phyloP scores from a whole-genome alignment of 1,140 invertebrate species.

The Paracyclopina nana region DNA sequence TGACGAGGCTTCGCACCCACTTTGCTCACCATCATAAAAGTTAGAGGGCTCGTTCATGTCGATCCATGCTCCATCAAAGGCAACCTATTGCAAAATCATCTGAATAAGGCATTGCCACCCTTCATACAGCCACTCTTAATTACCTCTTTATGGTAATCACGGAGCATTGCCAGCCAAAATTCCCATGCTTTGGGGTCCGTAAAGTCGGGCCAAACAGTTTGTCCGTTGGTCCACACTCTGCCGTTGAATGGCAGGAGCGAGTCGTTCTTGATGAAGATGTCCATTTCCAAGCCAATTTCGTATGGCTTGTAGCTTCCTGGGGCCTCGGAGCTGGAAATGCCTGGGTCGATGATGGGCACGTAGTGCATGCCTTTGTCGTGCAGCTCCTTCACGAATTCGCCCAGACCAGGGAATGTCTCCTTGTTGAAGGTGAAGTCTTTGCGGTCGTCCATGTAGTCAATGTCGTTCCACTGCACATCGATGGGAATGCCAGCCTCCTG shows the following conservation, averaged over 20 bases:
- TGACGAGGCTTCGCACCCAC: background rate
- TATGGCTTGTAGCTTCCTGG: conserved; percentile 32
- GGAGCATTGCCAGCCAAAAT: conserved; percentile 20
- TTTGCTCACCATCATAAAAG: conserved; percentile 20
- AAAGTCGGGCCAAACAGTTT: conserved; percentile 12
- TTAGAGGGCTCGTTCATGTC: conserved; percentile 26
- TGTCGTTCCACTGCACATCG: conserved; percentile 64
- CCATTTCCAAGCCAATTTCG: background rate
- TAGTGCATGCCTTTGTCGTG: conserved; percentile 41
- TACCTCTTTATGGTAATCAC: conserved; percentile 17
- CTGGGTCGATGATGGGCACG: conserved; percentile 49
- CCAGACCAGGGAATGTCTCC: conserved; percentile 41
- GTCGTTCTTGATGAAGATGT: conserved; percentile 3
- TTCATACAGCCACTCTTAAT: background rate
- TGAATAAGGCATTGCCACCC: background rate
- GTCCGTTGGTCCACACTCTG: conserved; percentile 24
- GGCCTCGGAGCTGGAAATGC: conserved; percentile 34
- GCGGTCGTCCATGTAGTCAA: conserved; percentile 67
- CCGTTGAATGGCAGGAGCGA: background rate
- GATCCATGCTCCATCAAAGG: conserved; percentile 22
- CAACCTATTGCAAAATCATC: conserved; percentile 13
- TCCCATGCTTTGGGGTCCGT: conserved; percentile 2
- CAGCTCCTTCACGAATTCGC: conserved; percentile 47
- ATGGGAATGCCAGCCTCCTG: background rate
- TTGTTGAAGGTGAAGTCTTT: conserved; percentile 59